Evolutionary conservation across 2,113 vertebrate species (phyloP), one percentile per base, ranked within the genome.

Genomic region (Myodes glareolus): DNA sequence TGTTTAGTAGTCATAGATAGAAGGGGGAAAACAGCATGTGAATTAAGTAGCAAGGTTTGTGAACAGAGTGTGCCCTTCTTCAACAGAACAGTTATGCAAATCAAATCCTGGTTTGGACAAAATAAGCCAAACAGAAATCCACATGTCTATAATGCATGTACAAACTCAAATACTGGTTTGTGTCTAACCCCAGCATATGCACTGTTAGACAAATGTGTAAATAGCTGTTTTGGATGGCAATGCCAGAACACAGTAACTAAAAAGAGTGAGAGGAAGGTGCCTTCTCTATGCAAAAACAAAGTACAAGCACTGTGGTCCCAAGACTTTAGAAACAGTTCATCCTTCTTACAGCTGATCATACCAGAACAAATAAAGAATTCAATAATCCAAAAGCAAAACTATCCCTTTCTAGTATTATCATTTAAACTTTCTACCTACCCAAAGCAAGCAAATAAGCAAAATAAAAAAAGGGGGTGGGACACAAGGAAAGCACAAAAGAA

Each of bases 181-280:
- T 89, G 3, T 42, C 75, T 61, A 89, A 87, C 5, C 84, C 0
- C 0, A 97, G 75, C 78, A 52, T 58, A 16, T 12, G 65, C 42
- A 47, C 70, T 55, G 0, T 0, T 5, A 67, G 33, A n/a, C 25
- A 92, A 92, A 39, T 27, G 0, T 23, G 42, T 61, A 45, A 92
- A 82, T 27, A 45, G 88, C 73, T 82, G 47, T 77, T 93, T 29
- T 70, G 33, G 96, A 97, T 96, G 92, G 77, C 95, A 86, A 7
- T 3, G 7, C 68, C 23, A 42, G 45, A 76, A 27, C n/a, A 88
- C 11, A 27, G 94, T 90, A 96, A 92, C 12, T 55, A 31, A 96
- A 93, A 98, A 90, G 42, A 31, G 9, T 33, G 58, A 45, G 58
- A 75, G 36, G 1, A 72, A 29, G 97, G 16, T 33, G 5, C 16